A percentile compares a stretch with the other conserved stretches of the same genome.
These are phyloP conservation scores for Strix occidentalis DNA, from an alignment of 2,797 vertebrate genomes.

Conservation along the genomic window DNA sequence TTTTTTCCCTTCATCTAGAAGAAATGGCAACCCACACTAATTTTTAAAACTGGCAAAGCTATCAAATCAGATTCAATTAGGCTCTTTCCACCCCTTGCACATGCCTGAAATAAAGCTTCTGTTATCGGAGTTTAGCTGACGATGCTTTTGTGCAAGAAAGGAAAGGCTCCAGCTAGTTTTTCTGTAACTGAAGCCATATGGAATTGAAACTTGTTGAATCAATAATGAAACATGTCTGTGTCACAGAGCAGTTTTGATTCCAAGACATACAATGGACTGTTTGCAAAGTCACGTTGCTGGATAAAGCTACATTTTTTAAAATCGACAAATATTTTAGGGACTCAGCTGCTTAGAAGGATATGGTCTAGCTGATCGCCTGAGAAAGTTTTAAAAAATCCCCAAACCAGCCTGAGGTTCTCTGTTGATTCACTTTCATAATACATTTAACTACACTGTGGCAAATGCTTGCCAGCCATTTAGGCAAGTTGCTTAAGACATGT, in stretches of 20 bases:
- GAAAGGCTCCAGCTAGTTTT: conserved; percentile 32
- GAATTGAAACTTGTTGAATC: conserved; percentile 56
- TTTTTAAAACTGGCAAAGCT: conserved; percentile 24
- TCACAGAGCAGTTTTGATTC: conserved; percentile 38
- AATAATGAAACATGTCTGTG: conserved; percentile 38
- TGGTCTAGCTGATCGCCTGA: background rate
- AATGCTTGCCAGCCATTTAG: background rate
- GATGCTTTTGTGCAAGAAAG: conserved; percentile 37
- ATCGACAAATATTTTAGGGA: background rate
- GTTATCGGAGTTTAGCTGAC: conserved; percentile 44
- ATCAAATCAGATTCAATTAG: conserved; percentile 35
- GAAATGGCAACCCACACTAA: background rate
- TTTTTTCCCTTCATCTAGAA: background rate
- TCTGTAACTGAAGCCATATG: conserved; percentile 62
- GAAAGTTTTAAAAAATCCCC: background rate
- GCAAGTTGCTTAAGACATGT: background rate
- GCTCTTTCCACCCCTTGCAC: background rate
- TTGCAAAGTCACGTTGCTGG: conserved; percentile 31
- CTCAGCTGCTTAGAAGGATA: background rate
- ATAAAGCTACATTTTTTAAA: background rate
- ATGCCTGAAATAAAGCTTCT: conserved; percentile 36
- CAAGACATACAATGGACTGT: conserved; percentile 42
- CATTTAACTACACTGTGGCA: background rate
- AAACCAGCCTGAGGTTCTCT: background rate
- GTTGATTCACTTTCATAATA: background rate